Evolutionary conservation across 2,113 vertebrate species (phyloP).

Genomic region (Cephalophus harveyi): DNA sequence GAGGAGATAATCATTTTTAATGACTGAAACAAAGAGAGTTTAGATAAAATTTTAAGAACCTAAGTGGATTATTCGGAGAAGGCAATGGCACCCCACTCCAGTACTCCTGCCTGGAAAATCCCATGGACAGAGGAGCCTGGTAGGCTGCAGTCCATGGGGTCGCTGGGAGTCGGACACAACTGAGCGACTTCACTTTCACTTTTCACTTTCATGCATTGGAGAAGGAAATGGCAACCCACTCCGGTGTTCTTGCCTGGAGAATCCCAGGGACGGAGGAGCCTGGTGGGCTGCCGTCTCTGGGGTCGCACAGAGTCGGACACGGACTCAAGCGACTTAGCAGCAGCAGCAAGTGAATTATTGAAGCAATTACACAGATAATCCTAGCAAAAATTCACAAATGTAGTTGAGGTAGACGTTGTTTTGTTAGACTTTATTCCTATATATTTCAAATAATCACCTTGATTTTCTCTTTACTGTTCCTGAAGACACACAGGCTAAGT

Average conservation of each 20-base stretch:
- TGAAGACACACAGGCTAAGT: neutral
- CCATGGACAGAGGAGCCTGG: neutral
- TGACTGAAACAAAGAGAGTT: neutral
- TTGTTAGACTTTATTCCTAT: too few relatives aligned
- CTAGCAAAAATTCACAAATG: too few relatives aligned
- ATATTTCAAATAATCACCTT: slow-evolving; percentile 29
- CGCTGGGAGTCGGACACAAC: too few relatives aligned
- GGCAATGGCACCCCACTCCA: neutral
- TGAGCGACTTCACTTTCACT: neutral
- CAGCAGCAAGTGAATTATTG: too few relatives aligned
- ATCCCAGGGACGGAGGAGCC: neutral
- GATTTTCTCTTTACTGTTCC: neutral
- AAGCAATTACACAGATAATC: too few relatives aligned
- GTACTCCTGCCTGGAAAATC: neutral
- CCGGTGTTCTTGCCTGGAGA: neutral
- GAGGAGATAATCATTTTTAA: neutral
- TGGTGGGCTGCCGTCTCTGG: too few relatives aligned
- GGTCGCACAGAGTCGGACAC: too few relatives aligned
- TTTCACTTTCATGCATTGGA: neutral
- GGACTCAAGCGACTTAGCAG: too few relatives aligned
- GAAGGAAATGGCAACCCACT: neutral
- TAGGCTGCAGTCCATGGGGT: neutral
- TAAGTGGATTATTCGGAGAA: neutral
- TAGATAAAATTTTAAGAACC: neutral
- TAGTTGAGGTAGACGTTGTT: too few relatives aligned